phyloP scores from a whole-genome alignment of 2,888 invertebrate genomes.

The Cryptus viduatorius region DNA sequence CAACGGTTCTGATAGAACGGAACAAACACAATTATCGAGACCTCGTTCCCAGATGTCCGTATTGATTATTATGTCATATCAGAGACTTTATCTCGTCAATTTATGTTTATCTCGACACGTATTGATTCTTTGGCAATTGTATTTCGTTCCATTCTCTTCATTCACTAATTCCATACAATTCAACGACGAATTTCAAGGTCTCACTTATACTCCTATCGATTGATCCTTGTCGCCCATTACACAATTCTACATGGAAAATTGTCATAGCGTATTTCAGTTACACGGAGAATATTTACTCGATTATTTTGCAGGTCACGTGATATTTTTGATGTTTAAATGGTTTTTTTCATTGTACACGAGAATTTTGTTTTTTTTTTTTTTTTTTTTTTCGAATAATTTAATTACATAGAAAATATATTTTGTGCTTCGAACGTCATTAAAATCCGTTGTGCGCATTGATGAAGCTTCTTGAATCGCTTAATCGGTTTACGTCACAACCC shows the following conservation, averaged over 20 bases:
- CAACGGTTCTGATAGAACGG: neutral
- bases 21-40: neutral
- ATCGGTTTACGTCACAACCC: too few relatives aligned
- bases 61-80: constrained; percentile 16
- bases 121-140: neutral
- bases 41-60: neutral
- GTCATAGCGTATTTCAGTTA: constrained; percentile 6
- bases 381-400: neutral
- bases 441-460: too few relatives aligned
- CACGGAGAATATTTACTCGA: neutral
- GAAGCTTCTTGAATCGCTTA: too few relatives aligned
- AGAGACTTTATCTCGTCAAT: neutral
- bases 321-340: neutral
- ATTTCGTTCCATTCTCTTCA: neutral
- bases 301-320: neutral
- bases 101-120: neutral
- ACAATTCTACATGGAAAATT: constrained; percentile 14
- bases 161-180: neutral
- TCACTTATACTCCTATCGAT: constrained; percentile 22
- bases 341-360: neutral
- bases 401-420: too few relatives aligned
- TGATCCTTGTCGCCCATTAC: neutral
- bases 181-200: neutral
- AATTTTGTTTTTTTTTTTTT: too few relatives aligned
- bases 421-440: too few relatives aligned